These are phyloP conservation scores for Adineta ricciae DNA, from an alignment of 2,888 invertebrate species.

Conservation along the genomic window DNA sequence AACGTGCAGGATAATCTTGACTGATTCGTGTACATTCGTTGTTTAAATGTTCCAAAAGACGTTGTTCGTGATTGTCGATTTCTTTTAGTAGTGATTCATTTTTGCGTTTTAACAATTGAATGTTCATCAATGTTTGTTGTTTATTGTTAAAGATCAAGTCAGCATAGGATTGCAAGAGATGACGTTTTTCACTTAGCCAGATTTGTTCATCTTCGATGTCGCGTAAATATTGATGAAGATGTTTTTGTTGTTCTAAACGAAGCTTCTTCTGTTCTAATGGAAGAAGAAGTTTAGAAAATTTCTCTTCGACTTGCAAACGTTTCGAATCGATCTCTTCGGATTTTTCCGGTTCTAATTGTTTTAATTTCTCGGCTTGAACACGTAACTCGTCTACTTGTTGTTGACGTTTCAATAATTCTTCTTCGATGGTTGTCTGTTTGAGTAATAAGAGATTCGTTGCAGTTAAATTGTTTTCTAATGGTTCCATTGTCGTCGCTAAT, in stretches of 20 bases:
- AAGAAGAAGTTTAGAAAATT: conserved; percentile 85
- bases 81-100: conserved; percentile 81
- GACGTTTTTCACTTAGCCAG: conserved; percentile 81
- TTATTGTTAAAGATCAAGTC: conserved; percentile 68
- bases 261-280: conserved; percentile 77
- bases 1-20: conserved; percentile 60
- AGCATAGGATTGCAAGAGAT: conserved; percentile 60
- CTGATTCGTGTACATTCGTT: conserved; percentile 18
- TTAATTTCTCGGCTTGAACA: conserved; percentile 83
- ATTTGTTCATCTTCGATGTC: conserved; percentile 96
- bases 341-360: conserved; percentile 85
- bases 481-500: not conserved
- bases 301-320: conserved; percentile 81
- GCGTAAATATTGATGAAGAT: conserved; percentile 68
- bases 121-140: conserved; percentile 73
- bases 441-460: conserved; percentile 98
- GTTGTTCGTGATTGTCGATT: conserved; percentile 92
- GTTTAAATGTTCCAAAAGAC: conserved; percentile 52
- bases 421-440: conserved; percentile 70
- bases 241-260: conserved; percentile 79
- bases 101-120: conserved; percentile 93
- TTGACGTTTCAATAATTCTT: conserved; percentile 58
- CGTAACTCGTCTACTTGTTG: conserved; percentile 74
- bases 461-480: conserved; percentile 69
- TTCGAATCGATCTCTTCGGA: conserved; percentile 88